Percentiles rank a stretch among this genome's conserved stretches.
These are phyloP conservation scores for Norana najaformis DNA, from an alignment of 2,888 invertebrate species.

Conservation along the genomic window DNA sequence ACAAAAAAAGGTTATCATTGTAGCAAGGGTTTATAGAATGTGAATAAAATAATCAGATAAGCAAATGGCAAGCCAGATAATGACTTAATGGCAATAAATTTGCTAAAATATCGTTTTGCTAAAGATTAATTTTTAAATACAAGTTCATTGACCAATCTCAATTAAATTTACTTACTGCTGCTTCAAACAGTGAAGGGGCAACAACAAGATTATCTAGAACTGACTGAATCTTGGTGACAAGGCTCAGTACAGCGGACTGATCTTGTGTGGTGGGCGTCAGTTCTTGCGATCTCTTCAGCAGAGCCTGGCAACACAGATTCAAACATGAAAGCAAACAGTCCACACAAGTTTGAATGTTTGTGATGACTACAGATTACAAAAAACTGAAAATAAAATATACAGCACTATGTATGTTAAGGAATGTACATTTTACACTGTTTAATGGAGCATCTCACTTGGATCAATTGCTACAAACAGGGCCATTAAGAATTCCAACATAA, in stretches of 20 bases:
- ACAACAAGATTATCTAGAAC: conserved; percentile 92
- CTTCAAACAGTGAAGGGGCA: conserved; percentile 75
- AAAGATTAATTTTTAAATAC: not conserved
- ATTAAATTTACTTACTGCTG: conserved; percentile 37
- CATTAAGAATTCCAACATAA: too few relatives aligned
- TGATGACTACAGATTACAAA: too few relatives aligned
- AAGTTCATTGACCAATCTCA: not conserved
- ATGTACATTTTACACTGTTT: too few relatives aligned
- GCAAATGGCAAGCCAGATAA: too few relatives aligned
- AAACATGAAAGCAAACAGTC: not conserved
- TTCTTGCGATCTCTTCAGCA: conserved; percentile 88
- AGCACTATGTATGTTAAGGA: too few relatives aligned
- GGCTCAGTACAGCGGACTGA: conserved; percentile 86
- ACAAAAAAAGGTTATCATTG: too few relatives aligned
- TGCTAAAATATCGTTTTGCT: not conserved
- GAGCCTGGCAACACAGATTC: conserved; percentile 68
- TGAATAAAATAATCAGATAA: too few relatives aligned
- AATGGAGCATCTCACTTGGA: too few relatives aligned
- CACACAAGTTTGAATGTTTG: not conserved
- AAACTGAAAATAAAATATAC: too few relatives aligned
- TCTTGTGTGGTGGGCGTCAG: conserved; percentile 87
- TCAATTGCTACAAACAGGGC: too few relatives aligned
- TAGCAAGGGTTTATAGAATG: too few relatives aligned
- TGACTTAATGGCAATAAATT: not conserved
- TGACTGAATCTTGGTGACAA: conserved; percentile 92